Evolutionary conservation across 2,797 vertebrate genomes (phyloP).

Genomic region (Liparis tanakae): DNA sequence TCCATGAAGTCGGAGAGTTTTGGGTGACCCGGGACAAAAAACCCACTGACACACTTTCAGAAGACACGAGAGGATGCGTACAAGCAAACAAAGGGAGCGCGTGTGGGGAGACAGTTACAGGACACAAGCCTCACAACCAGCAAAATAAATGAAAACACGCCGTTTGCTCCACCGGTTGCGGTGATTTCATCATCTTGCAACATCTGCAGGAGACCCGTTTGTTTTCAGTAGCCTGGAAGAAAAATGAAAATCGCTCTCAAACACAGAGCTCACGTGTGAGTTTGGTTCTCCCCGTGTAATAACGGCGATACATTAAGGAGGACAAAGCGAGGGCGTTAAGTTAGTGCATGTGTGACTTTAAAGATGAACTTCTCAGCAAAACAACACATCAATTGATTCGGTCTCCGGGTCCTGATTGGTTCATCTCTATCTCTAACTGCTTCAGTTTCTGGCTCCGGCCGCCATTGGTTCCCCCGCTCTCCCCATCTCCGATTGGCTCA

Average conservation of each 20-base stretch:
- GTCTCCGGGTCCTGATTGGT: conserved; percentile 66
- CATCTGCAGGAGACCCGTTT: conserved; percentile 48
- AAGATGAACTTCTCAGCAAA: conserved; percentile 57
- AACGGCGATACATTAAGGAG: conserved; percentile 44
- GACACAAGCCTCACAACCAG: conserved; percentile 9
- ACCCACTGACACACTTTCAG: conserved; percentile 48
- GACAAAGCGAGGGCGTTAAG: conserved; percentile 42
- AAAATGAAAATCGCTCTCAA: conserved; percentile 38
- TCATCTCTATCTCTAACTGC: conserved; percentile 76
- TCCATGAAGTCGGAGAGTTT: conserved; percentile 66
- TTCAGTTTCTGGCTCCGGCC: conserved; percentile 53
- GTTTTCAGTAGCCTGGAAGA: conserved; percentile 25
- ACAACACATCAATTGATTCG: conserved; percentile 66
- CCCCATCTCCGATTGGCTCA: conserved; percentile 58
- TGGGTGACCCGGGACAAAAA: conserved; percentile 48
- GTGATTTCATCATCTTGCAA: conserved; percentile 70
- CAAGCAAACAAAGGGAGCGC: conserved; percentile 19
- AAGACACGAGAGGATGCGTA: conserved; percentile 11
- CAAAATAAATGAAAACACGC: conserved; percentile 35
- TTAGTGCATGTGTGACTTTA: conserved; percentile 38
- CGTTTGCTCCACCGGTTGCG: conserved; percentile 36
- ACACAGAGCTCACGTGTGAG: conserved; percentile 11
- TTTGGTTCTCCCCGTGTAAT: conserved; percentile 24
- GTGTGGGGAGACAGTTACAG: neutral
- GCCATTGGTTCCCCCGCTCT: conserved; percentile 59